Evolutionary conservation across 2,888 invertebrate genomes (phyloP).

Genomic region (Drosophila conformis): DNA sequence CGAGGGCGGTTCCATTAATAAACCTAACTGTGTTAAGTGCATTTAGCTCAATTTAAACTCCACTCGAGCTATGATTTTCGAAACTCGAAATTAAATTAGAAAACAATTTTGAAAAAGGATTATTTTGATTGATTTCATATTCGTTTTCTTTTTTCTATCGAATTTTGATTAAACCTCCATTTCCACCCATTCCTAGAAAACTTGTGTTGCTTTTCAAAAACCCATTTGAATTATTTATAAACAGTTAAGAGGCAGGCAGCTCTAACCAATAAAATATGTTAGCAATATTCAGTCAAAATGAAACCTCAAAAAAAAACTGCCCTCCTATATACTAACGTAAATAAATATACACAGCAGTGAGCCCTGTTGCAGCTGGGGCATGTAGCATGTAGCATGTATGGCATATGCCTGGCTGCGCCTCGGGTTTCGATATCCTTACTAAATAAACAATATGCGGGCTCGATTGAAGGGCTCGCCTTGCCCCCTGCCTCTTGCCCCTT

Average conservation of each 20-base stretch:
- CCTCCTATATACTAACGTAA: slow-evolving; percentile 33
- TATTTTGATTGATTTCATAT: neutral
- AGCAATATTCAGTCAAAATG: neutral
- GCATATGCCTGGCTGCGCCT: slow-evolving; percentile 64
- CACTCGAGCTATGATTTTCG: neutral
- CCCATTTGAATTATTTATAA: neutral
- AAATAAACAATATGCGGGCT: slow-evolving; percentile 79
- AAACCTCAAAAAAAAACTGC: slow-evolving; percentile 15
- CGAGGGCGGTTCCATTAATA: slow-evolving; percentile 55
- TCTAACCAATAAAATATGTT: neutral
- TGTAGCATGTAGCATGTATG: slow-evolving; percentile 35
- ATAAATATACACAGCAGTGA: slow-evolving; percentile 9
- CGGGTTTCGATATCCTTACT: slow-evolving; percentile 73
- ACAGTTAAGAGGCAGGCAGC: neutral
- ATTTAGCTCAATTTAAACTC: neutral
- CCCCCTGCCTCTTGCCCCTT: neutral
- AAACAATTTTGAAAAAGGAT: neutral
- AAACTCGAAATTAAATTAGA: neutral
- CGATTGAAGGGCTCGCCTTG: slow-evolving; percentile 40
- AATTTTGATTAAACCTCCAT: neutral
- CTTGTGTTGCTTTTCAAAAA: neutral
- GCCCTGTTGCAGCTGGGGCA: slow-evolving; percentile 2
- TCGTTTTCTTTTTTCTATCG: neutral
- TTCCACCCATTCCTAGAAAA: neutral
- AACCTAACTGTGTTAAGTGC: neutral